Percentiles rank a stretch among this genome's conserved stretches.
Evolutionary conservation across 2,888 invertebrate genomes (phyloP).

Genomic region (Kuschelorhynchus macadamiae): DNA sequence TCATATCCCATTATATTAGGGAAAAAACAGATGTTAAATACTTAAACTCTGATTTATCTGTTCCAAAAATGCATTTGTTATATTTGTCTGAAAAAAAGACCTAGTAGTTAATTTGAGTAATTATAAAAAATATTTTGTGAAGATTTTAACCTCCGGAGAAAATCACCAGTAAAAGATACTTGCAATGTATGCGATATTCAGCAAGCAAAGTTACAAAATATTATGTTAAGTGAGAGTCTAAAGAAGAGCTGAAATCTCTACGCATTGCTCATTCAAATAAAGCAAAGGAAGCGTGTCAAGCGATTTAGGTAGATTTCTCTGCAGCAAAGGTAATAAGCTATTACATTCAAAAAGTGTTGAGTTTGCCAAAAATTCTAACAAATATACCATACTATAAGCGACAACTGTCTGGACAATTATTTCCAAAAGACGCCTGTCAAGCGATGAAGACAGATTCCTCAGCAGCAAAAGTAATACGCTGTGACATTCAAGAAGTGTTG

Average conservation of each 20-base stretch:
- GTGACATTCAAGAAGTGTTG: conserved; percentile 4
- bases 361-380: conserved; percentile 3
- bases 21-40: too few relatives aligned
- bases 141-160: too few relatives aligned
- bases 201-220: conserved; percentile 7
- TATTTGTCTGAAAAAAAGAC: too few relatives aligned
- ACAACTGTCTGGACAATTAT: conserved; percentile 13
- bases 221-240: neutral
- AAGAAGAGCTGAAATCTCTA: conserved; percentile 5
- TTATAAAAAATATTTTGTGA: too few relatives aligned
- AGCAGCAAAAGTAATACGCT: neutral
- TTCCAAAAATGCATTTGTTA: too few relatives aligned
- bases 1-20: neutral
- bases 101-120: too few relatives aligned
- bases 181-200: conserved; percentile 10
- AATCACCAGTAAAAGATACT: conserved; percentile 6
- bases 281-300: neutral
- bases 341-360: conserved; percentile 6
- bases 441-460: conserved; percentile 10
- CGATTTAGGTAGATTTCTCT: conserved; percentile 7
- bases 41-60: too few relatives aligned
- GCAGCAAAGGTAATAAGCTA: conserved; percentile 1
- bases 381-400: conserved; percentile 13
- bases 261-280: conserved; percentile 8
- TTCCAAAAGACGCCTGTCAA: conserved; percentile 1